Evolutionary conservation across 1,140 invertebrate genomes (phyloP).

Genomic region (Drosophila bocqueti): DNA sequence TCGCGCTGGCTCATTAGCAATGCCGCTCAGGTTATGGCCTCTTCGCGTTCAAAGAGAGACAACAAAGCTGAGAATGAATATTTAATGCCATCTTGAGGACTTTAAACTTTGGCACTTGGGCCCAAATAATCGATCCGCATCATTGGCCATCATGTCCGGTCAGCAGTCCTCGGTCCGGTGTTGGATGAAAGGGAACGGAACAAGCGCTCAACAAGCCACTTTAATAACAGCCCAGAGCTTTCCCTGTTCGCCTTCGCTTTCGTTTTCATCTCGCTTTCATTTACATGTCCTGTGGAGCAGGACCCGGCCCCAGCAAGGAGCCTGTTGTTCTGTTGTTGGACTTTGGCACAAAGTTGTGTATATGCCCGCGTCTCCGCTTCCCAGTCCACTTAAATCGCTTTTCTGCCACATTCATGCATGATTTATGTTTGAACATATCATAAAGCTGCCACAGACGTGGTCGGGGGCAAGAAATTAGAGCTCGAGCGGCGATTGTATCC

Average conservation of each 20-base stretch:
- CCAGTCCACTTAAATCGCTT: conserved; percentile 41
- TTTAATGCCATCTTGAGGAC: conserved; percentile 22
- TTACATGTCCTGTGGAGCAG: conserved; percentile 38
- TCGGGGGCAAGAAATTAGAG: conserved; percentile 3
- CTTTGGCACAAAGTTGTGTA: conserved; percentile 38
- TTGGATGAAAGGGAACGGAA: conserved; percentile 4
- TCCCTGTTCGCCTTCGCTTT: conserved; percentile 10
- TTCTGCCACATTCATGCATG: conserved; percentile 55
- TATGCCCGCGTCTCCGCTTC: conserved; percentile 30
- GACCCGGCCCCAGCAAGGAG: conserved; percentile 8
- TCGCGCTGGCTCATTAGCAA: conserved; percentile 5
- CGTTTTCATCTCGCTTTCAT: conserved; percentile 34
- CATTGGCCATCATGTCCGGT: conserved; percentile 32
- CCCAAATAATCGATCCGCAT: conserved; percentile 47
- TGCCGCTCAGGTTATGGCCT: conserved; percentile 9
- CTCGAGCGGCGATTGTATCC: neutral
- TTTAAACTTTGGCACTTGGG: conserved; percentile 36
- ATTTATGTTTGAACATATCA: conserved; percentile 52
- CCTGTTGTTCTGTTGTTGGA: conserved; percentile 33
- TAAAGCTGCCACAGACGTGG: conserved; percentile 36
- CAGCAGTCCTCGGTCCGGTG: neutral
- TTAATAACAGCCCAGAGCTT: conserved; percentile 36
- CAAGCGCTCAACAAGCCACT: conserved; percentile 24
- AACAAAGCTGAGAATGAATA: conserved; percentile 15
- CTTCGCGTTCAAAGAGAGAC: neutral